Evolutionary conservation across 2,888 invertebrate genomes (phyloP), one percentile per base, ranked within the genome.

Genomic region (Sericinus montela): DNA sequence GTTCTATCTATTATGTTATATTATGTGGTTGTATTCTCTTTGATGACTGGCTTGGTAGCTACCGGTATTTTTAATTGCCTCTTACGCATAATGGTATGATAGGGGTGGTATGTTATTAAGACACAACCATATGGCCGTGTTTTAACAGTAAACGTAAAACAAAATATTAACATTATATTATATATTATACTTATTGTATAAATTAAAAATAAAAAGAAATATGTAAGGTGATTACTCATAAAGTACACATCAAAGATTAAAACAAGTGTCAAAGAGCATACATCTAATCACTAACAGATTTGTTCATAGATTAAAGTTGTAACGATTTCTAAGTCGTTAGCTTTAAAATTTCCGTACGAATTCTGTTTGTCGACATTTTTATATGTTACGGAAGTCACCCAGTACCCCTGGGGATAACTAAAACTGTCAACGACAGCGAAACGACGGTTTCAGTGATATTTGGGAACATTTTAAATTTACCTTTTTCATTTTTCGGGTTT

Each of bases 291-390:
- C 1, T 9, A 9, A 35, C 8, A 1, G 15, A 8, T 35, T 23
- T 34, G 25, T 43, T 34, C 16, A 32, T 47, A 45, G 52, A 51
- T 54, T 52, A 52, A 49, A 43, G 43, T 32, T 13, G 35, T 14
- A 43, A 3, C n/a, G 23, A 35, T 43, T 42, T 42, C 25, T 25
- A 25, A 25, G 25, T 8, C 8, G 6, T 1, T 8, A 25, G 25
- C 8, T 25, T 25, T 1, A 3, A 43, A 30, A 36, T 36, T 44
- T 28, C 9, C n/a, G 15, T 28, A 28, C 25, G 44, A 44, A 44
- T 44, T 44, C 16, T 10, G 36, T 19, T 34, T 10, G 19, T 15
- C 10, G 25, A 5, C 11, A 13, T 44, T 14, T 15, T 7, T 3
- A 2, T 19, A 19, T 19, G 2, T 19, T n/a, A 25, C 44, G 35